Conservation (phyloP, 2,113 vertebrate species). For the Uropsilus gracilis region DNA sequence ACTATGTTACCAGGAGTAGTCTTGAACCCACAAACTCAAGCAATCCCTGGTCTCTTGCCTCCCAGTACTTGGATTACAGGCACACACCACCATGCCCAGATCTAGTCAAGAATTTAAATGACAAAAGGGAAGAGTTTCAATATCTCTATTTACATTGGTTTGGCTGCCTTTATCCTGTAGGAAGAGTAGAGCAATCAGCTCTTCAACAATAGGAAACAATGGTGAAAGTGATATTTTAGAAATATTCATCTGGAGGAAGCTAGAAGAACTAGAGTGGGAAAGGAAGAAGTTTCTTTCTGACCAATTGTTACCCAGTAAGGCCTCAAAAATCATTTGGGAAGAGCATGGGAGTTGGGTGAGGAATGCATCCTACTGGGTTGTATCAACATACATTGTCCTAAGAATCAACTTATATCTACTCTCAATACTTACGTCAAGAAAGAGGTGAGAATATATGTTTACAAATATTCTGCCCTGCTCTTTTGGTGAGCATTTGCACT, state of each 20-base stretch:
- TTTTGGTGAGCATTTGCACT: neutral
- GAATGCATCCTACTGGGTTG: neutral
- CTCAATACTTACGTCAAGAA: neutral
- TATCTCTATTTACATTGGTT: neutral
- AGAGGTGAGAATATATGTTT: neutral
- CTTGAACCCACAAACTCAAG: no score
- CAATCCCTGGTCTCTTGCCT: no score
- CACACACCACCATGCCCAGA: no score
- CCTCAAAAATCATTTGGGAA: neutral
- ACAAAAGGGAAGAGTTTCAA: neutral
- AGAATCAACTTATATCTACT: neutral
- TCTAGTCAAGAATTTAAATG: neutral
- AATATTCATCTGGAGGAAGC: neutral
- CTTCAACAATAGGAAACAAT: neutral
- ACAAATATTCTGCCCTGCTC: neutral
- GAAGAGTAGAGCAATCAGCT: neutral
- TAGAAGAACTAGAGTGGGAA: neutral
- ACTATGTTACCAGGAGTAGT: no score
- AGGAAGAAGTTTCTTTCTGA: neutral
- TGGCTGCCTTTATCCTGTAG: neutral
- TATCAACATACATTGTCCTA: neutral
- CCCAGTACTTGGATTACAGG: no score
- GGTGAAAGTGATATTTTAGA: neutral
- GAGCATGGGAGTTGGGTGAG: no score
- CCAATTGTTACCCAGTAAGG: neutral